Percentiles rank a stretch among this genome's conserved stretches.
These are phyloP conservation scores for Pseudomyrmex gracilis DNA, from an alignment of 1,140 invertebrate genomes.

Conservation along the genomic window DNA sequence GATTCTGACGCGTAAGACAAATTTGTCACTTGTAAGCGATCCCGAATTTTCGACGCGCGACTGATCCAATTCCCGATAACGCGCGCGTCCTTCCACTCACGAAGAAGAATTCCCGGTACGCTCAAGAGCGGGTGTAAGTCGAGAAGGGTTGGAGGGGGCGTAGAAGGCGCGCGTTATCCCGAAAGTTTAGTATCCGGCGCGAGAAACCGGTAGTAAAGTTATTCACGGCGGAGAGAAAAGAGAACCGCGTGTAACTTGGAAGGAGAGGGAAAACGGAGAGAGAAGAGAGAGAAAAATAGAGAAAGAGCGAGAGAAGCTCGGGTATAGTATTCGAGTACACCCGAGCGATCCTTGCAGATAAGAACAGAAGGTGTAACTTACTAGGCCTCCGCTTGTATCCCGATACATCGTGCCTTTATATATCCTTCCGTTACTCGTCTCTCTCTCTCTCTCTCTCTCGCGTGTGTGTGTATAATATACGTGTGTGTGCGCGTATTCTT, in stretches of 20 bases:
- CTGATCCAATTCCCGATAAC: slow-evolving; percentile 60
- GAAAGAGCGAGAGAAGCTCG: slow-evolving; percentile 60
- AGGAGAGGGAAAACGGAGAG: slow-evolving; percentile 27
- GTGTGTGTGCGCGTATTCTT: slow-evolving; percentile 61
- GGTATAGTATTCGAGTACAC: slow-evolving; percentile 78
- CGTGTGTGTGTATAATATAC: too few species aligned
- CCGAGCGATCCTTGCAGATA: slow-evolving; percentile 82
- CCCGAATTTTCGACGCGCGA: background rate
- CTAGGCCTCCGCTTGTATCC: slow-evolving; percentile 77
- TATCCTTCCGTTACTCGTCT: slow-evolving; percentile 68
- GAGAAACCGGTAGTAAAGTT: slow-evolving; percentile 84
- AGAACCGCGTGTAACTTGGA: slow-evolving; percentile 22
- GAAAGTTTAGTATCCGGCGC: slow-evolving; percentile 78
- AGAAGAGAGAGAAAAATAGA: slow-evolving; percentile 1
- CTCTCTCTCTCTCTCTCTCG: slow-evolving; percentile 60
- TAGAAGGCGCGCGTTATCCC: slow-evolving; percentile 77
- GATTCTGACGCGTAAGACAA: background rate
- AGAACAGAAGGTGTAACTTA: slow-evolving; percentile 84
- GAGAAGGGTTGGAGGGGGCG: slow-evolving; percentile 56
- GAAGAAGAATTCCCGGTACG: slow-evolving; percentile 34
- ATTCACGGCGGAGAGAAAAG: slow-evolving; percentile 72
- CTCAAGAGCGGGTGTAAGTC: slow-evolving; percentile 44
- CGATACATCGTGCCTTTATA: slow-evolving; percentile 73
- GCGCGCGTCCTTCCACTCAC: slow-evolving; percentile 41
- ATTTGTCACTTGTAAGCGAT: background rate